Conservation (phyloP, 2,797 vertebrate genomes). For the Spea hammondii region DNA sequence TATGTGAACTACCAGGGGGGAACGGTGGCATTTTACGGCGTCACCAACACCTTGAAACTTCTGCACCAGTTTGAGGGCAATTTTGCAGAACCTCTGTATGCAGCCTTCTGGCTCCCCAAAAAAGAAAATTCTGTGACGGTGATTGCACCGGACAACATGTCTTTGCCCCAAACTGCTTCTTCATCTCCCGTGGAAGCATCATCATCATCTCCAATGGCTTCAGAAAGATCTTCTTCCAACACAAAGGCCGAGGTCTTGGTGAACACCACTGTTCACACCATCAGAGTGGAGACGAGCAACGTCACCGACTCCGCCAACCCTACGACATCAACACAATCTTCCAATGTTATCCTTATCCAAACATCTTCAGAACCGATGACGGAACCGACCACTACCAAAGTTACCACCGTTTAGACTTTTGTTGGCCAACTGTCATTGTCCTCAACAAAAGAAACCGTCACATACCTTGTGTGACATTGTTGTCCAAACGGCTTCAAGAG, state of each 20-base stretch:
- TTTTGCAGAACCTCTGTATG: conserved; percentile 76
- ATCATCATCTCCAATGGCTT: background rate
- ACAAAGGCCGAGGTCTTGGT: conserved; percentile 9
- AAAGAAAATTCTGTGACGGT: conserved; percentile 73
- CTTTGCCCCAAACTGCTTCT: background rate
- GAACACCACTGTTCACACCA: conserved; percentile 22
- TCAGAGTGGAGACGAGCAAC: conserved; percentile 8
- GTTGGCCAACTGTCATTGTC: background rate
- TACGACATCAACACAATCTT: background rate
- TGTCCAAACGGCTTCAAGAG: too few relatives aligned
- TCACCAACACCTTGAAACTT: conserved; percentile 66
- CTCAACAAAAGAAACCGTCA: too few relatives aligned
- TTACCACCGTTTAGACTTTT: conserved; percentile 5
- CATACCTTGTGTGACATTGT: too few relatives aligned
- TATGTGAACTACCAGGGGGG: conserved; percentile 70
- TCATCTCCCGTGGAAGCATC: background rate
- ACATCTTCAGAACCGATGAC: background rate
- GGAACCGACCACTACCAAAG: background rate
- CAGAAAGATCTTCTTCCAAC: background rate
- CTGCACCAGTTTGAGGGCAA: conserved; percentile 69
- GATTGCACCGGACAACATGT: conserved; percentile 52
- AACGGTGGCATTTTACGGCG: conserved; percentile 70
- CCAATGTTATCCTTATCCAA: background rate
- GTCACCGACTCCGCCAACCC: background rate
- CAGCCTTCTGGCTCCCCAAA: conserved; percentile 79